These are phyloP conservation scores for Phacellophora camtschatica DNA, from an alignment of 30 jellyfish, hydroid and myxozoan species.

Conservation along the genomic window DNA sequence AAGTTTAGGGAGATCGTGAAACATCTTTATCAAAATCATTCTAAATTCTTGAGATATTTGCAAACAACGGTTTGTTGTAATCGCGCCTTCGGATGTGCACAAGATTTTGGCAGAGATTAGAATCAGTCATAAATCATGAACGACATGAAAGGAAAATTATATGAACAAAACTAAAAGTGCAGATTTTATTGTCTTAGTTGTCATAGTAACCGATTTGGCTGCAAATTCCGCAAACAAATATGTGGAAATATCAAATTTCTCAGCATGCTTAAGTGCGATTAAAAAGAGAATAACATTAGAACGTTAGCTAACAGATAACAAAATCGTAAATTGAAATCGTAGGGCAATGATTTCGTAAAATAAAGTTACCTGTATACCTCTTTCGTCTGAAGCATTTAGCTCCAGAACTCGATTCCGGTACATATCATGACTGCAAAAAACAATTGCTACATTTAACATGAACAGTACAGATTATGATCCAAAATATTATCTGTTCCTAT, in stretches of 20 bases:
- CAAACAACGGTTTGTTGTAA: no score
- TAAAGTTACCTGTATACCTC: slow-evolving; percentile 90
- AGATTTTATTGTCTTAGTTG: no score
- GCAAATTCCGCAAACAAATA: neutral
- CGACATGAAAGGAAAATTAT: no score
- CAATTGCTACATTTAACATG: no score
- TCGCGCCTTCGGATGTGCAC: no score
- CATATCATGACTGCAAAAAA: slow-evolving; percentile 64
- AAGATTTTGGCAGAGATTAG: no score
- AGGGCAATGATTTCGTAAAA: neutral
- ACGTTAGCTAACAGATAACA: neutral
- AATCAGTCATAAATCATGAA: no score
- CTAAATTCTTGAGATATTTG: no score
- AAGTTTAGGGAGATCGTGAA: no score
- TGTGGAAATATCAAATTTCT: neutral
- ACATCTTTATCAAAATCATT: no score
- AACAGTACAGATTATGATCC: neutral
- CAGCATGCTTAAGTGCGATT: neutral
- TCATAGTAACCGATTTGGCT: no score
- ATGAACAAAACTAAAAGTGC: no score
- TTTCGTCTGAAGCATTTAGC: slow-evolving; percentile 98
- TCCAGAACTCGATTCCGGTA: slow-evolving; percentile 87
- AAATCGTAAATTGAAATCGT: neutral
- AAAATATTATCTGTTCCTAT: neutral
- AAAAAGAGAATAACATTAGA: neutral